Percentiles rank a stretch among this genome's conserved stretches.
These are phyloP conservation scores for Criorhina ranunculi DNA, from an alignment of 2,888 invertebrate species.

Conservation along the genomic window DNA sequence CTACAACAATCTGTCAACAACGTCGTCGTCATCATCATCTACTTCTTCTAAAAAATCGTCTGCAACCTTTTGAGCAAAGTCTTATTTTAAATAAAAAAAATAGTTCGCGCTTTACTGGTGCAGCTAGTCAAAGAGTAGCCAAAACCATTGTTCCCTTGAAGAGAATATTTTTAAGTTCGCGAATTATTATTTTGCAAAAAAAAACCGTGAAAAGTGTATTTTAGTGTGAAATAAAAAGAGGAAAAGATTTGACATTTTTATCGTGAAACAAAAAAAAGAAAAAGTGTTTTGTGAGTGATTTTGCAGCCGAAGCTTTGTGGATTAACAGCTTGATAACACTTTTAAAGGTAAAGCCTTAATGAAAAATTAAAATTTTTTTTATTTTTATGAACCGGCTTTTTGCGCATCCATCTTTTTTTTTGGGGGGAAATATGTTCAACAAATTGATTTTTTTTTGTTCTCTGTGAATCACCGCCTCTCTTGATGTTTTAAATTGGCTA, in stretches of 20 bases:
- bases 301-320: slow-evolving; percentile 34
- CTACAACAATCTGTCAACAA: slow-evolving; percentile 61
- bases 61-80: slow-evolving; percentile 26
- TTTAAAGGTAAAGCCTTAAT: slow-evolving; percentile 38
- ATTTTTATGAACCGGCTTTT: slow-evolving; percentile 53
- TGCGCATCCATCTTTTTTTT: slow-evolving; percentile 39
- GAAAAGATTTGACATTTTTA: slow-evolving; percentile 38
- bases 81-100: slow-evolving; percentile 65
- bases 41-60: not conserved
- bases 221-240: slow-evolving; percentile 16
- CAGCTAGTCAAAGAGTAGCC: slow-evolving; percentile 18
- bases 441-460: slow-evolving; percentile 42
- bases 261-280: slow-evolving; percentile 1
- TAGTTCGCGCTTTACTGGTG: slow-evolving; percentile 23
- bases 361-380: not conserved
- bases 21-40: slow-evolving; percentile 35
- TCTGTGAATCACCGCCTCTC: slow-evolving; percentile 35
- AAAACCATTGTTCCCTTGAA: slow-evolving; percentile 52
- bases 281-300: slow-evolving; percentile 9
- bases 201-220: slow-evolving; percentile 48
- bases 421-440: slow-evolving; percentile 19
- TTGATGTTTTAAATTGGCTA: not conserved
- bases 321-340: slow-evolving; percentile 41
- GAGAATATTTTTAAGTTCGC: slow-evolving; percentile 68
- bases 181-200: slow-evolving; percentile 54